These are phyloP conservation scores for Hormaphis cornu DNA, from an alignment of 1,140 invertebrate genomes.

Conservation along the genomic window DNA sequence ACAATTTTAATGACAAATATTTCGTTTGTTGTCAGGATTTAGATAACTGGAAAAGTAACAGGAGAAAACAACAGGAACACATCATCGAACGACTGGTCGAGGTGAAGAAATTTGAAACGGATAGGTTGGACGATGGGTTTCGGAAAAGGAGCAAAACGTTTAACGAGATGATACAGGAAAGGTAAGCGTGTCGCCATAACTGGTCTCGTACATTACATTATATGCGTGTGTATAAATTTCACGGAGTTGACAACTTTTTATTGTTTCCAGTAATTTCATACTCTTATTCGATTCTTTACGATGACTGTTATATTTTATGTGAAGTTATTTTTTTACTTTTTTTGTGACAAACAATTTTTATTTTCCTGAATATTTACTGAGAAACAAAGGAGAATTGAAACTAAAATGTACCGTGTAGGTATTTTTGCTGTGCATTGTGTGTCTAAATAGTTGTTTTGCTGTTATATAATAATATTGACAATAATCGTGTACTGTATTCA, in stretches of 20 bases:
- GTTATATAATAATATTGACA: too few species aligned
- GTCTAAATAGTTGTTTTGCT: too few species aligned
- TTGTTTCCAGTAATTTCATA: not conserved
- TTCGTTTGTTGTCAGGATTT: slow-evolving; percentile 57
- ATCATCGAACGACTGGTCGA: slow-evolving; percentile 80
- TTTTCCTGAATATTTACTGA: not conserved
- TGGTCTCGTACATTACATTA: slow-evolving; percentile 1
- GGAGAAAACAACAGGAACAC: slow-evolving; percentile 79
- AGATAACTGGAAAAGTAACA: slow-evolving; percentile 86
- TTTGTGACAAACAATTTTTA: not conserved
- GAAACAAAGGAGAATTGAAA: too few species aligned
- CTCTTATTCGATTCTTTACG: not conserved
- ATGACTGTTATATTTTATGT: not conserved
- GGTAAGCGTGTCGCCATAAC: slow-evolving; percentile 48
- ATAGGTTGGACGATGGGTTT: slow-evolving; percentile 57
- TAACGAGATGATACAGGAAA: slow-evolving; percentile 86
- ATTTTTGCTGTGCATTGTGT: too few species aligned
- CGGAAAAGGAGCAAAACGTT: slow-evolving; percentile 79
- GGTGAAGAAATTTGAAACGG: slow-evolving; percentile 71
- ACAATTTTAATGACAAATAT: not conserved
- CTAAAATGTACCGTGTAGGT: too few species aligned
- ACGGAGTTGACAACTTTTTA: not conserved
- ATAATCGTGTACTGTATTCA: too few species aligned
- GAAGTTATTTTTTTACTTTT: not conserved
- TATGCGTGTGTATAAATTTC: too few species aligned